Base-by-base conservation (phyloP, 1,140 invertebrate genomes). In the Drosophila pseudoobscura region DNA sequence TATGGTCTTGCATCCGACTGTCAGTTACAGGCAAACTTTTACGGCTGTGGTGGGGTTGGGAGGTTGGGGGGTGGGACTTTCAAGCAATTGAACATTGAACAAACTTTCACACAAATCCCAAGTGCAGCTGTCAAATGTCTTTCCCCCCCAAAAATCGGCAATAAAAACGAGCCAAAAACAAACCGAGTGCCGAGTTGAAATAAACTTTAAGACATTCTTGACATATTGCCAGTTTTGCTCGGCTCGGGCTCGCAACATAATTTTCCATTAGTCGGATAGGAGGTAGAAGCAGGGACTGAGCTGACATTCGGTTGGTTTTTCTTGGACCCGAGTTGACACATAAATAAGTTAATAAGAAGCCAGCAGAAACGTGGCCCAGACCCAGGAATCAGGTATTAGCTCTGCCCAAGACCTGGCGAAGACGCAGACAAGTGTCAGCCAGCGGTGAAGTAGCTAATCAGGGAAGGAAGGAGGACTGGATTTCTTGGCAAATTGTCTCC, bases 281-380 rank as follows among this genome's bases (percentile, higher is more conserved):
- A 82, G 45, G 62, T 55, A 49, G 39, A 43, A 55, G 29, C 26
- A 49, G 13, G 15, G 15, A 35, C 50, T n/a, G 35, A 65, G 46
- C 65, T 57, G 53, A 75, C 65, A 71, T 59, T 68, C 44, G 47
- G 44, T 46, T 26, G 46, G 45, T 45, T 51, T 29, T 43, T 43
- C 47, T 24, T n/a, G 56, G 45, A 41, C 24, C 43, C 39, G 53
- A 71, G 62, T 20, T 63, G 73, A 20, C 62, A 56, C 45, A 87
- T 87, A 87, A 85, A 87, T 82, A 85, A 87, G 73, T 87, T 70
- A 85, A 75, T 76, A 70, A 80, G 82, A 47, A 64, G 35, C 13
- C 63, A 59, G 39, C 44, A 57, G 62, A 55, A 63, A 62, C 57
- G 44, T 72, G 41, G 35, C 15, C n/a, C 1, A 9, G n/a, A 43